Evolutionary conservation across 2,113 vertebrate species (phyloP).

Genomic region (Notothenia rossii): DNA sequence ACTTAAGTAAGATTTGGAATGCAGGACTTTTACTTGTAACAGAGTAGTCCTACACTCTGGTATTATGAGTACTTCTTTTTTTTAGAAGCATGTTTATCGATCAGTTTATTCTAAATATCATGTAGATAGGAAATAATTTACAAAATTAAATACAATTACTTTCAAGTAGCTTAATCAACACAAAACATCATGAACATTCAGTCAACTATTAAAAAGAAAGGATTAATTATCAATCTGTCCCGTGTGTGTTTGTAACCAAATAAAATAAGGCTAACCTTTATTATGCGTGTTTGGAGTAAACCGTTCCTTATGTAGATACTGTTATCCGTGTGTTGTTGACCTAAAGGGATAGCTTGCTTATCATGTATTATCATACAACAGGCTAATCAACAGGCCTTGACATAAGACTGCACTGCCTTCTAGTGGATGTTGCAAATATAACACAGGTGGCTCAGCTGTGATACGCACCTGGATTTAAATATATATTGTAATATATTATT

Average conservation of each 20-base stretch:
- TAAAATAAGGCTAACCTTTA: neutral
- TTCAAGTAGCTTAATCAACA: neutral
- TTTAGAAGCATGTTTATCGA: neutral
- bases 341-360: neutral
- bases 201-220: too few species aligned
- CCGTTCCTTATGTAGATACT: too few species aligned
- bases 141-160: conserved; percentile 3
- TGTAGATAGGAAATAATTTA: neutral
- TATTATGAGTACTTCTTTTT: too few species aligned
- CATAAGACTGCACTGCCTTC: conserved; percentile 47
- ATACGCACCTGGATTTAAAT: neutral
- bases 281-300: too few species aligned
- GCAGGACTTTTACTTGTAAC: too few species aligned
- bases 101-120: neutral
- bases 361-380: too few species aligned
- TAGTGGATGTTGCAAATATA: conserved; percentile 34
- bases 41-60: too few species aligned
- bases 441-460: neutral
- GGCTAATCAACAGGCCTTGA: neutral
- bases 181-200: too few species aligned
- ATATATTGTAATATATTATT: neutral
- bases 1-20: too few species aligned
- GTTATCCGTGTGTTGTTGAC: neutral
- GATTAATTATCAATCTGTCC: too few species aligned
- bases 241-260: neutral